Percentiles rank a stretch among this genome's conserved stretches.
phyloP scores from a whole-genome alignment of 2,888 invertebrate genomes.

The Aromia moschata region DNA sequence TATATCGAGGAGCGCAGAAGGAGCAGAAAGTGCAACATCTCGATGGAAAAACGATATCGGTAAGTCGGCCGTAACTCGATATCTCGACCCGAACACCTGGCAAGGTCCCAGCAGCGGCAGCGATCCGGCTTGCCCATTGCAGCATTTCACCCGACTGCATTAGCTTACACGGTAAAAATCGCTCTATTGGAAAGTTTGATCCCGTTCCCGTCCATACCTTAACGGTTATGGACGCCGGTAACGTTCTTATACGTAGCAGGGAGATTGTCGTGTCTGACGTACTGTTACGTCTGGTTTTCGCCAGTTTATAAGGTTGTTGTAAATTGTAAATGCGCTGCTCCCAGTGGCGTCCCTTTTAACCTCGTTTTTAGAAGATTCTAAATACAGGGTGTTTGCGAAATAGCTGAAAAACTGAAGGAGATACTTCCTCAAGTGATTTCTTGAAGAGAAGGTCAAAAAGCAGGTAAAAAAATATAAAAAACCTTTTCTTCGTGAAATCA shows the following conservation, averaged over 20 bases:
- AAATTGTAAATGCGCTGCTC: too few species aligned
- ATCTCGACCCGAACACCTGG: constrained; percentile 20
- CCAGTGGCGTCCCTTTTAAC: too few species aligned
- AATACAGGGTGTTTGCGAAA: too few species aligned
- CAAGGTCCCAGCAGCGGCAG: constrained; percentile 21
- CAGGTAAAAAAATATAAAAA: too few species aligned
- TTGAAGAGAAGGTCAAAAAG: too few species aligned
- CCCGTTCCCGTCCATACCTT: constrained; percentile 11
- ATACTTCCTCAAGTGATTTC: too few species aligned
- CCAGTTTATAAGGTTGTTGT: too few species aligned
- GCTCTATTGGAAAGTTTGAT: constrained; percentile 21
- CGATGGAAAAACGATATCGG: constrained; percentile 17
- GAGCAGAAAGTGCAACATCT: constrained; percentile 14
- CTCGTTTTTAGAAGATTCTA: too few species aligned
- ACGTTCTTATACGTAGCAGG: not conserved
- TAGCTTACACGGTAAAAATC: constrained; percentile 17
- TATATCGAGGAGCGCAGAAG: constrained; percentile 14
- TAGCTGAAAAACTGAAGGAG: too few species aligned
- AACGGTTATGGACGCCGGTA: constrained; percentile 10
- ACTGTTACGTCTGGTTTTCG: too few species aligned
- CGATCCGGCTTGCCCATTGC: constrained; percentile 17
- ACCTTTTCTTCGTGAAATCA: too few species aligned
- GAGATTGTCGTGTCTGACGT: too few species aligned
- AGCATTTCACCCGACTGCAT: constrained; percentile 14
- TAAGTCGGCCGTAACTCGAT: constrained; percentile 23